phyloP scores from a whole-genome alignment of 2,113 vertebrate species.

The Mustelus asterias region DNA sequence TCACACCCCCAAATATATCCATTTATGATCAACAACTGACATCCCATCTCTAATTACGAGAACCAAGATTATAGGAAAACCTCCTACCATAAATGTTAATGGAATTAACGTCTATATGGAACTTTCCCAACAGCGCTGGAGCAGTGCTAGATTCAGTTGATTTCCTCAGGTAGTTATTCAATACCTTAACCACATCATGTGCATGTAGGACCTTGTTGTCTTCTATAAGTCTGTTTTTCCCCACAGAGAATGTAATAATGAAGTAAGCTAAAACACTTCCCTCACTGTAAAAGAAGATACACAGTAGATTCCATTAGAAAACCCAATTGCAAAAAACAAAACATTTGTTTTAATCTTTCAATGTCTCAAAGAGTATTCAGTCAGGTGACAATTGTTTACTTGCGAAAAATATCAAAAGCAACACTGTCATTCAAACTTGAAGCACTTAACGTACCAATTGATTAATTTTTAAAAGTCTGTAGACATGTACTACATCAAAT shows the following conservation, averaged over 20 bases:
- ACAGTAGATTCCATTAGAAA: background rate
- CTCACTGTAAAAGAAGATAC: slow-evolving; percentile 23
- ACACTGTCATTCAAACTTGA: background rate
- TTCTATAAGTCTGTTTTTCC: background rate
- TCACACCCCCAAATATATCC: background rate
- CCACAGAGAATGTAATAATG: slow-evolving; percentile 24
- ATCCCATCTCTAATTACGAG: background rate
- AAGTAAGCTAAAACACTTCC: slow-evolving; percentile 39
- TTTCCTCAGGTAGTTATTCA: slow-evolving; percentile 34
- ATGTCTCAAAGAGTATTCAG: background rate
- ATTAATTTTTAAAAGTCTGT: background rate
- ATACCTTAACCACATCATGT: background rate
- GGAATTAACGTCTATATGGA: background rate
- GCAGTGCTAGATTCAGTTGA: background rate
- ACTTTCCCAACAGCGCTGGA: background rate
- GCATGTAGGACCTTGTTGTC: background rate
- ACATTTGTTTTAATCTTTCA: background rate
- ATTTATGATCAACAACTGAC: background rate
- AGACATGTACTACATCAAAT: background rate
- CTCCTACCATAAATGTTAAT: slow-evolving; percentile 37
- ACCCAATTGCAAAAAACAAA: background rate
- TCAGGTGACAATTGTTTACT: background rate
- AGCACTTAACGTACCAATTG: background rate
- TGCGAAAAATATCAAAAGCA: background rate
- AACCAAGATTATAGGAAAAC: background rate